Percentiles rank a stretch among this genome's conserved stretches.
Conservation (phyloP, 2,113 vertebrate genomes). For the Nycticebus coucang region DNA sequence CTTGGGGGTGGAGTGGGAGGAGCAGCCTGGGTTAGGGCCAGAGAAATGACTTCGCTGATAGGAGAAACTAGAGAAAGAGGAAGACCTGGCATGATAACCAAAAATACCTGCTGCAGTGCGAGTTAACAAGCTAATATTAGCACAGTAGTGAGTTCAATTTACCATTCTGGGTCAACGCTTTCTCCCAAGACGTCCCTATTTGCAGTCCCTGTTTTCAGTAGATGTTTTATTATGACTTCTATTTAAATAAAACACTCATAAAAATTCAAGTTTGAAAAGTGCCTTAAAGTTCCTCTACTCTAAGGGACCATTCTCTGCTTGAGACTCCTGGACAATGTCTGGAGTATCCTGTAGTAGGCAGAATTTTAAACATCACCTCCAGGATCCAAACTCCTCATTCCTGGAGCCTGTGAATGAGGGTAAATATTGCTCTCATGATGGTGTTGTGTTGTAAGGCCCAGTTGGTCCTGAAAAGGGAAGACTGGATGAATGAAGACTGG, state of each 20-base stretch:
- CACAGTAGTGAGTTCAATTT: neutral
- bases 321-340: neutral
- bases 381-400: neutral
- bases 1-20: neutral
- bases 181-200: neutral
- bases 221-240: neutral
- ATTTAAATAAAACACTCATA: neutral
- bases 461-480: neutral
- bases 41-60: neutral
- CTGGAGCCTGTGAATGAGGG: neutral
- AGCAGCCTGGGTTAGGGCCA: fast-evolving
- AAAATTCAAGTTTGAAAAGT: neutral
- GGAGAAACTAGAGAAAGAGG: neutral
- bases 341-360: neutral
- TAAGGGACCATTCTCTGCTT: neutral
- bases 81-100: neutral
- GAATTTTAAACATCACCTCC: neutral
- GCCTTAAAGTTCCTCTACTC: neutral
- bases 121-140: neutral
- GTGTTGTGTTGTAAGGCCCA: neutral
- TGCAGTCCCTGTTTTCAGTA: neutral
- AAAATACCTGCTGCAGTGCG: neutral
- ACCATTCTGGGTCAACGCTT: neutral
- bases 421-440: neutral
- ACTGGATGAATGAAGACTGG: neutral